These are phyloP conservation scores for Drosophila pachea DNA, from an alignment of 1,140 invertebrate species.

Conservation along the genomic window DNA sequence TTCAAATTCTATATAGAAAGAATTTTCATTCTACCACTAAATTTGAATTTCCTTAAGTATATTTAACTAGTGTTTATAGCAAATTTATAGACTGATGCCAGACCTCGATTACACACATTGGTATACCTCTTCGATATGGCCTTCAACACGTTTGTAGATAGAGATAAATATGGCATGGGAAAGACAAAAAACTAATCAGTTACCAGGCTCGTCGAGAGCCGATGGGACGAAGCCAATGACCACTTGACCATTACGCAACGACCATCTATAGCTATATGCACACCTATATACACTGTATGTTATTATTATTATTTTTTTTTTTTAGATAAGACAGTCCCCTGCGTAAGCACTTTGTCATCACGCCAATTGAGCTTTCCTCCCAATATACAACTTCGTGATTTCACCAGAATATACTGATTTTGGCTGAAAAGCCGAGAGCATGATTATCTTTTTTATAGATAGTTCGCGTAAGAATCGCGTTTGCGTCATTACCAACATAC, in stretches of 20 bases:
- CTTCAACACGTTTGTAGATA: not conserved
- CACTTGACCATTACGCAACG: slow-evolving; percentile 21
- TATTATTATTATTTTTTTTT: too few species aligned
- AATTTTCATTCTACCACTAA: too few species aligned
- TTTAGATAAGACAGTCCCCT: slow-evolving; percentile 3
- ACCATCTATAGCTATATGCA: too few species aligned
- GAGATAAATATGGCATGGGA: not conserved
- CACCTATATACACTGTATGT: too few species aligned
- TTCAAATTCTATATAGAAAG: too few species aligned
- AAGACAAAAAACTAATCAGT: not conserved
- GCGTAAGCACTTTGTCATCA: slow-evolving; percentile 15
- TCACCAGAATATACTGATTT: slow-evolving; percentile 21
- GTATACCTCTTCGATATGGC: not conserved
- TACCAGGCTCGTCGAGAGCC: not conserved
- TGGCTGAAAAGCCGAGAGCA: slow-evolving; percentile 8
- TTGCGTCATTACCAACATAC: slow-evolving; percentile 32
- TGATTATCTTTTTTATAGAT: slow-evolving; percentile 17
- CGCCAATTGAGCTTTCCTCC: not conserved
- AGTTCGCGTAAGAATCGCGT: not conserved
- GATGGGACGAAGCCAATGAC: slow-evolving; percentile 14
- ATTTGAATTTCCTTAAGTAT: too few species aligned
- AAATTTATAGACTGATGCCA: not conserved
- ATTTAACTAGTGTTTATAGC: too few species aligned
- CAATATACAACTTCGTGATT: not conserved
- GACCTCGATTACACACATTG: not conserved